phyloP scores from a whole-genome alignment of 2,113 vertebrate genomes.

The Mastomys natalensis region DNA sequence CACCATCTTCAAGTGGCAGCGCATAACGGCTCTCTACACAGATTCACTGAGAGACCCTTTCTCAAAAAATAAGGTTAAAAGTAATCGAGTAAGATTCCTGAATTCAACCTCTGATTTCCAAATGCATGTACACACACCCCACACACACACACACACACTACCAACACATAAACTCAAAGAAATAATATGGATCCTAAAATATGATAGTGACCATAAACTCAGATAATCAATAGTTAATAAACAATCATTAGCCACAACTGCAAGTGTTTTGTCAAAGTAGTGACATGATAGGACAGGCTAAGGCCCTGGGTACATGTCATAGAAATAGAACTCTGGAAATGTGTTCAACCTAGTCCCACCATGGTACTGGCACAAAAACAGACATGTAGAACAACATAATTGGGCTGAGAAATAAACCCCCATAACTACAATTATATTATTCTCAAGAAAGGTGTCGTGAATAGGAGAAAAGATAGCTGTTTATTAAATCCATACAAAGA shows the following conservation, averaged over 20 bases:
- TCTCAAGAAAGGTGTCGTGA: not conserved
- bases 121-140: not conserved
- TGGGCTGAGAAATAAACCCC: not conserved
- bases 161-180: not conserved
- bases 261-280: not conserved
- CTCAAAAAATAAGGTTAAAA: not conserved
- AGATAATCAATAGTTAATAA: not conserved
- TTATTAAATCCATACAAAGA: not conserved
- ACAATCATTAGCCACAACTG: not conserved
- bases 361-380: not conserved
- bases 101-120: not conserved
- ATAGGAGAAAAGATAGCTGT: not conserved
- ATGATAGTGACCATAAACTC: not conserved
- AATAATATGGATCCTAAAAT: not conserved
- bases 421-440: not conserved
- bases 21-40: too few species aligned
- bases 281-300: not conserved
- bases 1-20: too few species aligned
- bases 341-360: not conserved
- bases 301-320: not conserved
- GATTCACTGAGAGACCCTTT: not conserved
- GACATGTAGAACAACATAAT: not conserved
- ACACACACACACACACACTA: not conserved
- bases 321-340: not conserved
- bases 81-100: not conserved